Evolutionary conservation across 2,797 vertebrate genomes (phyloP).

Genomic region (Philypnodon macrostomus): DNA sequence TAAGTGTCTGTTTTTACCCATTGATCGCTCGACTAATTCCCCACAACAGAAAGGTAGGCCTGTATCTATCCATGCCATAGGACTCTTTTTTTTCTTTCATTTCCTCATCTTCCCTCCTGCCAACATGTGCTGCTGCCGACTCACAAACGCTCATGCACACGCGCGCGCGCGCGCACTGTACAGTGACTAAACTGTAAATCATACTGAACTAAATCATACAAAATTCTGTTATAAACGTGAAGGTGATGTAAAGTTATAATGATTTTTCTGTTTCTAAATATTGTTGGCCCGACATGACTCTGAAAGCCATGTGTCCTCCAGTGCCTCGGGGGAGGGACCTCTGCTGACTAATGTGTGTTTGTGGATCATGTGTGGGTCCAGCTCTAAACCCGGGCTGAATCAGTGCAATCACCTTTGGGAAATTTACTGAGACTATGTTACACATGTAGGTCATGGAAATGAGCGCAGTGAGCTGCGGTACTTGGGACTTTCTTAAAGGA

Average conservation of each 20-base stretch:
- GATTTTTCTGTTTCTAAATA: constrained; percentile 48
- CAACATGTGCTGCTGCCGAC: constrained; percentile 65
- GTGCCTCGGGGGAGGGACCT: constrained; percentile 54
- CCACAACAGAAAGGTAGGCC: constrained; percentile 57
- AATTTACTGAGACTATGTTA: constrained; percentile 42
- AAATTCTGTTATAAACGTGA: constrained; percentile 5
- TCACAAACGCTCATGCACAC: constrained; percentile 15
- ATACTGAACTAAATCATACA: constrained; percentile 21
- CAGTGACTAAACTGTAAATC: constrained; percentile 20
- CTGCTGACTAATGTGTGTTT: constrained; percentile 59
- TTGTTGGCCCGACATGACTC: constrained; percentile 40
- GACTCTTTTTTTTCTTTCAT: constrained; percentile 67
- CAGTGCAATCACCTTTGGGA: constrained; percentile 39
- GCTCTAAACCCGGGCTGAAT: constrained; percentile 35
- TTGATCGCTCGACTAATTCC: constrained; percentile 40
- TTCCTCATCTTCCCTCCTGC: constrained; percentile 67
- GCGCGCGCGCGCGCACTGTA: constrained; percentile 21
- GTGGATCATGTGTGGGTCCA: constrained; percentile 52
- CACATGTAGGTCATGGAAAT: constrained; percentile 52
- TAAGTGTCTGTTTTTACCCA: constrained; percentile 39
- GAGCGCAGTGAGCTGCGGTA: constrained; percentile 28
- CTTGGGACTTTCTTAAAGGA: constrained; percentile 25
- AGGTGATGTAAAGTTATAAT: constrained; percentile 20
- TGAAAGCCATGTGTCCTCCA: constrained; percentile 64
- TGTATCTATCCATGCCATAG: constrained; percentile 53